phyloP scores from a whole-genome alignment of 2,888 invertebrate genomes.

The Acronicta alni region DNA sequence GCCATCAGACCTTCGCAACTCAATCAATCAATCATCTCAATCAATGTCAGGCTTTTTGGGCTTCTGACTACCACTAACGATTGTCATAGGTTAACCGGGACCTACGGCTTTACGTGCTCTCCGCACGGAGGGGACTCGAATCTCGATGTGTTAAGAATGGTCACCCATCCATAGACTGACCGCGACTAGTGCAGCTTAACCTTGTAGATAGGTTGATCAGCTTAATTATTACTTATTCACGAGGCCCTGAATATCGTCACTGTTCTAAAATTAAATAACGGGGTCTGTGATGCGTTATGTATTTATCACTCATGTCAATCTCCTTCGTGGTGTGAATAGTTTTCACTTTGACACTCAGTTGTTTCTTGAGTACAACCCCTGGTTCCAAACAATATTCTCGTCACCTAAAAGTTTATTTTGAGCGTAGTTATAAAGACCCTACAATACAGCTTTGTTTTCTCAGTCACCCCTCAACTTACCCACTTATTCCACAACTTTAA shows the following conservation, averaged over 20 bases:
- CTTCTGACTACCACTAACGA: too few species aligned
- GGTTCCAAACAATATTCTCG: conserved; percentile 53
- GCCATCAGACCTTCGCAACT: too few species aligned
- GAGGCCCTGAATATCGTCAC: background rate
- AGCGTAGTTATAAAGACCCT: conserved; percentile 40
- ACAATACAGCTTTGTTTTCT: conserved; percentile 67
- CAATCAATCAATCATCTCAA: too few species aligned
- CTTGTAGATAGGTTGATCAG: too few species aligned
- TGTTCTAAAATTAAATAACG: background rate
- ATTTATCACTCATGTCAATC: conserved; percentile 11
- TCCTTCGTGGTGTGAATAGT: conserved; percentile 20
- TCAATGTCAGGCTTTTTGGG: too few species aligned
- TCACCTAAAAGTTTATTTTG: conserved; percentile 50
- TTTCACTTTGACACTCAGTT: conserved; percentile 17
- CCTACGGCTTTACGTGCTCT: too few species aligned
- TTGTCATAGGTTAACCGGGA: too few species aligned
- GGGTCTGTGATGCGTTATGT: background rate
- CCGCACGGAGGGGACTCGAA: too few species aligned
- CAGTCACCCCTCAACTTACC: conserved; percentile 62
- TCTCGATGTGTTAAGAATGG: too few species aligned
- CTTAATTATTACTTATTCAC: too few species aligned
- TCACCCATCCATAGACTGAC: too few species aligned
- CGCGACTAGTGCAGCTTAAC: too few species aligned
- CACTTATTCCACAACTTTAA: conserved; percentile 5
- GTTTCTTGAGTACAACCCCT: conserved; percentile 29